phyloP scores from a whole-genome alignment of 2,113 vertebrate species.

The rat (Rattus norvegicus) region GRCr8 NC_086024.1:110242001-110242500 shows the following conservation, averaged over 20 bases:
- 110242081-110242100: not conserved
- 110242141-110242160: not conserved
- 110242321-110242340: not conserved
- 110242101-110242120: not conserved
- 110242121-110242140: too few relatives aligned
- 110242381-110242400: not conserved
- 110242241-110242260: not conserved
- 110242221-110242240: not conserved
- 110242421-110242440: too few relatives aligned
- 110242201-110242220: conserved; percentile 21
- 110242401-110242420: not conserved
- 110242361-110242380: not conserved
- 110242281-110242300: not conserved
- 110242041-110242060: not conserved
- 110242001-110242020: not conserved
- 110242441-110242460: not conserved
- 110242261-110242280: not conserved
- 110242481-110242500: not conserved
- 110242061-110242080: not conserved
- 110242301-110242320: not conserved
- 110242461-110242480: not conserved
- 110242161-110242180: not conserved
- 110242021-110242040: not conserved
- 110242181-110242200: not conserved
- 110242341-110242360: not conserved